Base-by-base conservation (phyloP, 2,888 invertebrate species). In the Idaea aversata region DNA sequence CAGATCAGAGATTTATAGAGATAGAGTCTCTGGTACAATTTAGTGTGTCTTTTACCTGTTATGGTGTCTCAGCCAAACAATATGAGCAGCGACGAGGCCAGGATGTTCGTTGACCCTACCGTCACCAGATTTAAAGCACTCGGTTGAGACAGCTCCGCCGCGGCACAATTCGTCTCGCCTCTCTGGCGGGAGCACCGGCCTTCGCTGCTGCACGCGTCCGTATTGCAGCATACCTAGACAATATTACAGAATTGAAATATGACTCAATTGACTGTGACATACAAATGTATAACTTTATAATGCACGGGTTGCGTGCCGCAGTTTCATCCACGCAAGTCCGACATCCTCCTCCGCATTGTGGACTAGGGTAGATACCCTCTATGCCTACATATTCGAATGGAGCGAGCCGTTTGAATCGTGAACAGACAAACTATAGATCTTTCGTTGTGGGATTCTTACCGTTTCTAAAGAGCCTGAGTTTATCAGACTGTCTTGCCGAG, bases 81-180 rank as follows among this genome's bases (percentile, higher is more conserved):
- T 96, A 79, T 97, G 97, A 65, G 96, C 93, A 0, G 96, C 95
- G 0, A 95, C 95, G 15, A 97, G 91, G 0, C 95, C 97, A 0
- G 97, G 97, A 74, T 97, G 97, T 81, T 97, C 97, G 68, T 96
- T 95, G 70, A 96, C 95, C 3, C 97, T 91, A 0, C 94, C 95
- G 85, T 97, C 97, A 0, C 97, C 97, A 0, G 97, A 94, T 76
- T 94, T 93, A 84, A 97, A 96, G 86, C 97, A 97, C 70, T 95
- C 95, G 0, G 95, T 94, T 59, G 95, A 95, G 4, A 97, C 88
- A 0, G 96, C 96, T 0, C 97, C 96, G 0, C 94, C 94, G 59
- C 94, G 94, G 76, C 97, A 97, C 3, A 95, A 93, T 82, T 96
- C 96, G 64, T 95, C 95, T n/a, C 91, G 90, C 15, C 85, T 90